phyloP scores from a whole-genome alignment of 2,113 vertebrate species.

The Cyanoramphus novaezelandiae region DNA sequence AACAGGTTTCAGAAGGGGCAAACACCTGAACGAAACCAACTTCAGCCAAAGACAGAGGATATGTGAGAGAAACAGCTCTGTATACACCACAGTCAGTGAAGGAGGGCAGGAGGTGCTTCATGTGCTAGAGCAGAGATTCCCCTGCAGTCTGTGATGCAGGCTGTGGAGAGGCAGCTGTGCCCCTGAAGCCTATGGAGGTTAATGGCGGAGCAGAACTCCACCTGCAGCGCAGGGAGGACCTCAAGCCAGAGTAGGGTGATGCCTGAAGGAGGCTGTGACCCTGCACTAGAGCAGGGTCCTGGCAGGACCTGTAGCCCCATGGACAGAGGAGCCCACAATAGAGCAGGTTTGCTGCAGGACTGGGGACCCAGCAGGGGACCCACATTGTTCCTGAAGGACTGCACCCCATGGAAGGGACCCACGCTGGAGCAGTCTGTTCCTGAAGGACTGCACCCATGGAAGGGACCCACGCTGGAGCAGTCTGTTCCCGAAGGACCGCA shows the following conservation, averaged over 20 bases:
- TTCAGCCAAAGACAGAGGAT: neutral
- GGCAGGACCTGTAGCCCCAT: neutral
- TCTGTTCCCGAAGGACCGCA: too few species aligned
- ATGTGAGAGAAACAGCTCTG: neutral
- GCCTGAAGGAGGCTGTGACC: neutral
- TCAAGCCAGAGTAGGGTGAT: neutral
- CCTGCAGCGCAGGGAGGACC: neutral
- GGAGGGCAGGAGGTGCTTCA: neutral
- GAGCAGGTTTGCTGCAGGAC: neutral
- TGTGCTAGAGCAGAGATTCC: neutral
- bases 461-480: too few species aligned
- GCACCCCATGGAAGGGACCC: too few species aligned
- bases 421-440: too few species aligned
- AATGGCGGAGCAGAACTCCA: neutral
- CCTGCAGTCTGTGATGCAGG: neutral
- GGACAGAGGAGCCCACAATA: neutral
- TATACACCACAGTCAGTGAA: neutral
- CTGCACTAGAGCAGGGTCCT: neutral
- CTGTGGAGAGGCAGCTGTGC: rapidly evolving
- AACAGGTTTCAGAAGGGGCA: neutral
- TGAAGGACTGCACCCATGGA: too few species aligned
- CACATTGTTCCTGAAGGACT: too few species aligned
- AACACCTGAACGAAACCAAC: too few species aligned
- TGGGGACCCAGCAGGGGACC: neutral
- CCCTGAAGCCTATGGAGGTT: neutral